Evolutionary conservation across 2,113 vertebrate species (phyloP).

Genomic region (Coturnix japonica): DNA sequence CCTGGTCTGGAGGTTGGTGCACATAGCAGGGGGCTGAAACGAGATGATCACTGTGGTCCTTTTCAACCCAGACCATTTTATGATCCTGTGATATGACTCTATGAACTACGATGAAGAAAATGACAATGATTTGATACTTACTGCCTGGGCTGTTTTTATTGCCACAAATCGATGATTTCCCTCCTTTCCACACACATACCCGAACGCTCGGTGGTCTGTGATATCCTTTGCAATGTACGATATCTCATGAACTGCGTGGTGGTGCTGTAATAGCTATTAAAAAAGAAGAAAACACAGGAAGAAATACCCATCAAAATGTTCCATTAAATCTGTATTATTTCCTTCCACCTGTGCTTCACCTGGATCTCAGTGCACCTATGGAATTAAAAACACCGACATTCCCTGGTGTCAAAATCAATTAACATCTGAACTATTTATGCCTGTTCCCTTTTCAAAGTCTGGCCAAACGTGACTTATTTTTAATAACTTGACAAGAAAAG

Average conservation of each 20-base stretch:
- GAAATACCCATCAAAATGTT: conserved; percentile 13
- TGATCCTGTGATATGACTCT: too few relatives aligned
- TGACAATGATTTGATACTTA: conserved; percentile 78
- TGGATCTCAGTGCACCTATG: not conserved
- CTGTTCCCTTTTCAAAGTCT: not conserved
- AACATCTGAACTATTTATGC: not conserved
- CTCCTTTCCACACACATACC: conserved; percentile 97
- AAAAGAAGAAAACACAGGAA: not conserved
- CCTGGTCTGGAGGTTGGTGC: too few relatives aligned
- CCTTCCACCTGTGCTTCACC: not conserved
- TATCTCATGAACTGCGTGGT: conserved; percentile 98
- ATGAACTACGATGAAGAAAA: not conserved
- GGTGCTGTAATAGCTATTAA: conserved; percentile 92
- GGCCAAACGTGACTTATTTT: not conserved
- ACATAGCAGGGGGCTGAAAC: too few relatives aligned
- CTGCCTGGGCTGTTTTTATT: conserved; percentile 97
- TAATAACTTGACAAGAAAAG: not conserved
- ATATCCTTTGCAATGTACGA: conserved; percentile 99
- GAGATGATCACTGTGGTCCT: too few relatives aligned
- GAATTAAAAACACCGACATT: conserved; percentile 3
- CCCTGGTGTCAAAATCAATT: conserved; percentile 11
- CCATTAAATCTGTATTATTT: not conserved
- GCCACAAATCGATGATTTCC: conserved; percentile 98
- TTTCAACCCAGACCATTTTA: too few relatives aligned
- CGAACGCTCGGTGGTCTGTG: conserved; percentile 97